Percentiles rank a stretch among this genome's conserved stretches.
phyloP scores from a whole-genome alignment of 2,888 invertebrate species.

The Bibio marci region DNA sequence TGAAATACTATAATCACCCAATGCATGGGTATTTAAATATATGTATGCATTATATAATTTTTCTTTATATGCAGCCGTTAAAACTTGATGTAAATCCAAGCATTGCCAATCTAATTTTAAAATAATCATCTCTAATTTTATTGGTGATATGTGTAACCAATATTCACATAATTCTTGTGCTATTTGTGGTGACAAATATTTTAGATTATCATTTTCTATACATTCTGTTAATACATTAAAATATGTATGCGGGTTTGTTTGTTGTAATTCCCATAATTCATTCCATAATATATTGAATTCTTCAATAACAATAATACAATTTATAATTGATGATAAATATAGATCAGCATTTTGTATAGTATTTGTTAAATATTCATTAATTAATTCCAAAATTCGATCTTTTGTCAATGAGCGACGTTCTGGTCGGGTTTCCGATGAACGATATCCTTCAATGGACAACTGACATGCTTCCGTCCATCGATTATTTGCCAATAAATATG shows the following conservation, averaged over 20 bases:
- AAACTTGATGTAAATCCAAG: constrained; percentile 56
- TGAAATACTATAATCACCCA: constrained; percentile 57
- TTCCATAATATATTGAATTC: constrained; percentile 38
- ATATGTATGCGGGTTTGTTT: constrained; percentile 31
- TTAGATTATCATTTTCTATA: constrained; percentile 44
- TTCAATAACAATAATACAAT: constrained; percentile 25
- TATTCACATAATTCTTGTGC: constrained; percentile 55
- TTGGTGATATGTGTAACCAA: constrained; percentile 40
- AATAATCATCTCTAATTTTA: constrained; percentile 50
- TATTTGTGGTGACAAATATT: constrained; percentile 45
- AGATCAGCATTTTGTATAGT: constrained; percentile 26
- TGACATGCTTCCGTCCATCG: constrained; percentile 39
- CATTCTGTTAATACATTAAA: constrained; percentile 53
- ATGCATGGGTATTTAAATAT: constrained; percentile 60
- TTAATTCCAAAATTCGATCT: constrained; percentile 29
- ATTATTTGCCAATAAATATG: constrained; percentile 40
- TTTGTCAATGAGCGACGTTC: constrained; percentile 27
- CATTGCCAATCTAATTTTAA: constrained; percentile 55
- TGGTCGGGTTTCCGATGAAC: constrained; percentile 24
- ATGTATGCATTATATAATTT: constrained; percentile 31
- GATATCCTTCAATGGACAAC: constrained; percentile 33
- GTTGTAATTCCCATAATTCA: constrained; percentile 41
- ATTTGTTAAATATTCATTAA: constrained; percentile 27
- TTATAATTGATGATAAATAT: constrained; percentile 25
- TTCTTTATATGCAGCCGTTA: constrained; percentile 24